These are phyloP conservation scores for Hassar affinis DNA, from an alignment of 2,113 vertebrate species.

Conservation along the genomic window DNA sequence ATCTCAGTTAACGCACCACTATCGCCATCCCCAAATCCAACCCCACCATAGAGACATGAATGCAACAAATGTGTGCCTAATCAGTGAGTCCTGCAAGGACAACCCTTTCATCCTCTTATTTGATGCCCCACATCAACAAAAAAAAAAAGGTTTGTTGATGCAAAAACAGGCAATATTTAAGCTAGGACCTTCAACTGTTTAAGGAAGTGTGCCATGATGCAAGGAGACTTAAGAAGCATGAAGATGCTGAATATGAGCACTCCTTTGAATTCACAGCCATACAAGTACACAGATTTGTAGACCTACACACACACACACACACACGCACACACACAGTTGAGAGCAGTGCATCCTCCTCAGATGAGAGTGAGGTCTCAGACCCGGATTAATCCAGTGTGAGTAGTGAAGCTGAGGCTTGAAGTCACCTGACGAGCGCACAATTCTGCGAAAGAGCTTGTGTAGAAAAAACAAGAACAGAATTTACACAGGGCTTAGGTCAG, in stretches of 20 bases:
- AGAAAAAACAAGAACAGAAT: conserved; percentile 23
- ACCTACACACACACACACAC: conserved; percentile 29
- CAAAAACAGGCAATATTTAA: conserved; percentile 66
- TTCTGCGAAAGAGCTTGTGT: conserved; percentile 17
- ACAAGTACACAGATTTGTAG: conserved; percentile 66
- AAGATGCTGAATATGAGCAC: conserved; percentile 58
- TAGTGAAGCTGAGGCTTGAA: conserved; percentile 27
- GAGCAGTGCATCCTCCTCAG: conserved; percentile 47
- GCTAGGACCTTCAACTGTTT: conserved; percentile 62
- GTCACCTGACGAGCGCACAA: conserved; percentile 40
- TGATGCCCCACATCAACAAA: conserved; percentile 44
- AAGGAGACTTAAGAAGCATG: conserved; percentile 57
- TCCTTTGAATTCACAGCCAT: conserved; percentile 70
- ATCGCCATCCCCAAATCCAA: conserved; percentile 43
- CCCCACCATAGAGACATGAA: conserved; percentile 54
- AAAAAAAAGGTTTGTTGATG: conserved; percentile 48
- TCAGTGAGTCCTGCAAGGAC: conserved; percentile 59
- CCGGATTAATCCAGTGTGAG: conserved; percentile 17
- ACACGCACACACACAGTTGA: conserved; percentile 48
- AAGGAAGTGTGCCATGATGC: conserved; percentile 66
- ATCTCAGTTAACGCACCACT: conserved; percentile 83
- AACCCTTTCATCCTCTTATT: conserved; percentile 56
- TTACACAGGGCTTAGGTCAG: conserved; percentile 16
- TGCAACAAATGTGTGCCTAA: conserved; percentile 75
- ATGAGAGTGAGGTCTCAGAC: conserved; percentile 40